These are phyloP conservation scores for Gerris lacustris DNA, from an alignment of 2,888 invertebrate genomes.

Conservation along the genomic window DNA sequence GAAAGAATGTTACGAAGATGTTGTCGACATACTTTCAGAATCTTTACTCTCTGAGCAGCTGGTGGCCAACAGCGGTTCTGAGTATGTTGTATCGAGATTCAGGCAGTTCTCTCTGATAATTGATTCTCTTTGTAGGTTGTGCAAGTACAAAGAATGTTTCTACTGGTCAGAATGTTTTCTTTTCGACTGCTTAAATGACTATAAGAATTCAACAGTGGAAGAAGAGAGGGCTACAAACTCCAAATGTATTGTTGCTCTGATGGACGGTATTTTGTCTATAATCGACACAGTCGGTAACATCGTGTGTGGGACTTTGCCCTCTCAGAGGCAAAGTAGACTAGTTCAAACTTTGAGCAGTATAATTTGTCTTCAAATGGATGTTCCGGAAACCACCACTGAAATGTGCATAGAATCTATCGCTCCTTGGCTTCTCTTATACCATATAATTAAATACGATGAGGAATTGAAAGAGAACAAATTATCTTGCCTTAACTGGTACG, in stretches of 20 bases:
- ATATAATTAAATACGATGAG: conserved; percentile 46
- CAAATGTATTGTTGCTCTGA: conserved; percentile 36
- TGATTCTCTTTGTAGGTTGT: conserved; percentile 22
- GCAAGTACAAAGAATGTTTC: conserved; percentile 44
- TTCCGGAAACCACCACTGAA: conserved; percentile 48
- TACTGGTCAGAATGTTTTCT: conserved; percentile 66
- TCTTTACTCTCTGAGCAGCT: conserved; percentile 47
- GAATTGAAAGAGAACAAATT: neutral
- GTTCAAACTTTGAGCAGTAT: conserved; percentile 63
- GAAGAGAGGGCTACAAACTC: conserved; percentile 27
- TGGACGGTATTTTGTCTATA: conserved; percentile 42
- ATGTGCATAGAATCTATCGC: conserved; percentile 56
- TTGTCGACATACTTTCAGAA: conserved; percentile 53
- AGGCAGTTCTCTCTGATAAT: conserved; percentile 24
- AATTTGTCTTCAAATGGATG: conserved; percentile 64
- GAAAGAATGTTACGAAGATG: conserved; percentile 50
- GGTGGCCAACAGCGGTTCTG: conserved; percentile 40
- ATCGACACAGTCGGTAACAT: conserved; percentile 43
- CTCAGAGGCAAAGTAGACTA: conserved; percentile 50
- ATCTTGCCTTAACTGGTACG: neutral
- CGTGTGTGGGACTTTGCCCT: conserved; percentile 42
- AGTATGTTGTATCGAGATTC: conserved; percentile 19
- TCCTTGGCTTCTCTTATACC: conserved; percentile 76
- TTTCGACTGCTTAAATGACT: conserved; percentile 56
- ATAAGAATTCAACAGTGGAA: conserved; percentile 38